Evolutionary conservation across 2,888 invertebrate species (phyloP).

Genomic region (Folsomia manolachei): DNA sequence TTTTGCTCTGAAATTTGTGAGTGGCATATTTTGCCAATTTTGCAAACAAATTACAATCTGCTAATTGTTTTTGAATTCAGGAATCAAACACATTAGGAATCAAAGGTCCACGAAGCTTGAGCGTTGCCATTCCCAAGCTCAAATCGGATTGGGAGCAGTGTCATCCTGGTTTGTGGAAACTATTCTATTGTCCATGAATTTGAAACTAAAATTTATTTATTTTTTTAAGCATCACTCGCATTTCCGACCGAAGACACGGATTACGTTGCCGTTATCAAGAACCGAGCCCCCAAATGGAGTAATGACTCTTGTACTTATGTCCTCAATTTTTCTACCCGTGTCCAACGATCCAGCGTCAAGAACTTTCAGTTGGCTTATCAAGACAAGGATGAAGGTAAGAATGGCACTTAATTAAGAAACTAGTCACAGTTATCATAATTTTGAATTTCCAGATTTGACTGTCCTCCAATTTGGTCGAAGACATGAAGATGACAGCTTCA

Average conservation of each 20-base stretch:
- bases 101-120: conserved; percentile 99
- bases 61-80: conserved; percentile 55
- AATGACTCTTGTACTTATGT: conserved; percentile 99
- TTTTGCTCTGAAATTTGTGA: background rate
- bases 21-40: too few relatives aligned
- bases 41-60: conserved; percentile 1
- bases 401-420: background rate
- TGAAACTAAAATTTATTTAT: background rate
- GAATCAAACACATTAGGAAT: conserved; percentile 98
- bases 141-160: conserved; percentile 64
- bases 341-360: conserved; percentile 98
- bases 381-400: conserved; percentile 55
- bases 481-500: conserved; percentile 94
- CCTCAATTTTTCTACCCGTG: conserved; percentile 96
- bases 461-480: conserved; percentile 96
- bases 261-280: conserved; percentile 89
- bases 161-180: background rate
- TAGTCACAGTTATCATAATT: conserved; percentile 14
- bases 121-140: conserved; percentile 95
- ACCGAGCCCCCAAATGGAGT: conserved; percentile 99
- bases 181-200: too few relatives aligned
- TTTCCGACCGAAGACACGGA: conserved; percentile 68
- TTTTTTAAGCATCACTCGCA: background rate
- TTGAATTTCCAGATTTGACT: conserved; percentile 71
- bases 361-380: conserved; percentile 99